phyloP scores from a whole-genome alignment of 2,888 invertebrate species.

The Troides oblongomaculatus region DNA sequence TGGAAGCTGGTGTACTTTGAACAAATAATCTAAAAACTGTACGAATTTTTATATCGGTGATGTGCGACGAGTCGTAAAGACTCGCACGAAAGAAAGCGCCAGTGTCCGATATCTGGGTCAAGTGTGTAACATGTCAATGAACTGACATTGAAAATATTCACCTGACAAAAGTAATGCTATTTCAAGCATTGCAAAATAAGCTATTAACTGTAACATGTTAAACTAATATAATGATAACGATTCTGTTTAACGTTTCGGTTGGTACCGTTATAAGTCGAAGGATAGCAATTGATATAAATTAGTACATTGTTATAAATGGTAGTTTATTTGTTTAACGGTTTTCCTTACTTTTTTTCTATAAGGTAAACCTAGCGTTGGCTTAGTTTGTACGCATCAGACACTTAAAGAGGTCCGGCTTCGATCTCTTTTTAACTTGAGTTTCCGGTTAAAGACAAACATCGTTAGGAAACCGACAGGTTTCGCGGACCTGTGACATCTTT shows the following conservation, averaged over 20 bases:
- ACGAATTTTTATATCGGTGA: slow-evolving; percentile 44
- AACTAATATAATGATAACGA: neutral
- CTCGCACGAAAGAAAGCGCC: slow-evolving; percentile 70
- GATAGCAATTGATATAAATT: slow-evolving; percentile 22
- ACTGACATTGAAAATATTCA: slow-evolving; percentile 53
- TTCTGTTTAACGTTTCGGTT: neutral
- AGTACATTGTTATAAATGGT: neutral
- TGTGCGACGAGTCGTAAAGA: slow-evolving; percentile 63
- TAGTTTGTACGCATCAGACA: too few species aligned
- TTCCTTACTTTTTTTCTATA: neutral
- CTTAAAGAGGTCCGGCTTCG: too few species aligned
- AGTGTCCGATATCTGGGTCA: slow-evolving; percentile 70
- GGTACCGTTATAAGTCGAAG: slow-evolving; percentile 20
- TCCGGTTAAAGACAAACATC: too few species aligned
- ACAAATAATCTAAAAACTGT: slow-evolving; percentile 6
- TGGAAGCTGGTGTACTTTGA: neutral
- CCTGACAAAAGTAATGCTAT: slow-evolving; percentile 3
- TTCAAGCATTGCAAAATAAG: slow-evolving; percentile 19
- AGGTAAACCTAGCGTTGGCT: neutral
- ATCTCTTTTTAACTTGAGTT: too few species aligned
- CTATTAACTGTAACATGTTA: neutral
- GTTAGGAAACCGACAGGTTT: too few species aligned
- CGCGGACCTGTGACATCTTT: too few species aligned
- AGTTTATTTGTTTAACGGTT: neutral
- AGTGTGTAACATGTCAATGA: slow-evolving; percentile 72